Conservation (phyloP, 2,888 invertebrate genomes). For the Dynastes hyllus region DNA sequence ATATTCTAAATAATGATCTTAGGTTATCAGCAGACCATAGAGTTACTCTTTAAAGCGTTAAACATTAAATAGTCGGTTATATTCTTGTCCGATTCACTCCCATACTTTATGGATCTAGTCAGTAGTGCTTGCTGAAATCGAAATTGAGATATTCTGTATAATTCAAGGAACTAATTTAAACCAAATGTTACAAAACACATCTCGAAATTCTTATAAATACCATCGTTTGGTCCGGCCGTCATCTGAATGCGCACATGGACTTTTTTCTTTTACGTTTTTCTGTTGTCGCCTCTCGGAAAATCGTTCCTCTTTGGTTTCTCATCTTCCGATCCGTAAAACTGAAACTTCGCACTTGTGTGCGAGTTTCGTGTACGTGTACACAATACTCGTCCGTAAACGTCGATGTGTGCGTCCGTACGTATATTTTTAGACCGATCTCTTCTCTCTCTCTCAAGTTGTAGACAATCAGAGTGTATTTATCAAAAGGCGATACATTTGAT, state of each 20-base stretch:
- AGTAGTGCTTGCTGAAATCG: not conserved
- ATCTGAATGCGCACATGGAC: slow-evolving; percentile 1
- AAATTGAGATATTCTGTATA: slow-evolving; percentile 6
- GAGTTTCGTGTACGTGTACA: slow-evolving; percentile 12
- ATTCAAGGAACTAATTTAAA: slow-evolving; percentile 6
- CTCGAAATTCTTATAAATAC: slow-evolving; percentile 1
- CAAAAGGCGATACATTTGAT: slow-evolving; percentile 61
- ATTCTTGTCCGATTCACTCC: too few species aligned
- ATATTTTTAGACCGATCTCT: slow-evolving; percentile 44
- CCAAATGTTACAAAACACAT: slow-evolving; percentile 11
- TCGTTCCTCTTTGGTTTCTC: not conserved
- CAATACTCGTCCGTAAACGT: not conserved
- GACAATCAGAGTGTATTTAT: slow-evolving; percentile 57
- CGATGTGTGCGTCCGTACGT: not conserved
- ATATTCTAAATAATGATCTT: too few species aligned
- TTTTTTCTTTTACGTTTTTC: slow-evolving; percentile 4
- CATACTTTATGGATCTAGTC: too few species aligned
- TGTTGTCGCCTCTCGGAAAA: slow-evolving; percentile 6
- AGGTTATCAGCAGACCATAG: too few species aligned
- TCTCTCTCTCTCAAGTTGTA: slow-evolving; percentile 50
- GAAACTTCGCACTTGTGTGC: slow-evolving; percentile 1
- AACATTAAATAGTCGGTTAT: too few species aligned
- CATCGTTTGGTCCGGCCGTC: not conserved
- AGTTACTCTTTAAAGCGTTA: too few species aligned
- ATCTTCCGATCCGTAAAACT: slow-evolving; percentile 4